Evolutionary conservation across 2,113 vertebrate genomes (phyloP), one percentile per base, ranked within the genome.

Genomic region (Brachyhypopomus occidentalis): DNA sequence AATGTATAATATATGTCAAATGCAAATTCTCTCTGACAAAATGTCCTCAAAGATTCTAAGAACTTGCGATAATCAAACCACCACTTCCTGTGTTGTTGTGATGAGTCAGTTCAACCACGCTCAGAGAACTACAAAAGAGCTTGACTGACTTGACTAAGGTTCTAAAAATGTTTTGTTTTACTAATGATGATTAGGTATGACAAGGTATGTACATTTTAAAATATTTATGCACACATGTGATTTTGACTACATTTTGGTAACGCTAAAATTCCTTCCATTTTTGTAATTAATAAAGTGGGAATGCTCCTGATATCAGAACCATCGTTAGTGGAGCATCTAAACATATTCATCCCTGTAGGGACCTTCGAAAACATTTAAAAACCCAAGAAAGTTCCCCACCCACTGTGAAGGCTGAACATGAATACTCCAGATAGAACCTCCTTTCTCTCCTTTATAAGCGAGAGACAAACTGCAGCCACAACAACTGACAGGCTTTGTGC

Each of bases 51-150:
- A 16, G 60, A 56, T 80, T 80, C 78, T 66, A 66, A 74, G 71
- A 66, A 80, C 64, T 36, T 67, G 30, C 17, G 64, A 67, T 67
- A 64, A 36, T 67, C 27, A 30, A 80, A 80, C 78, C 59, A 14
- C 78, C 27, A 73, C 30, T 36, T 74, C 72, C 45, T 72, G 60
- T 63, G 59, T n/a, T 71, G 71, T 74, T 64, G 59, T 62, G 60
- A 80, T 80, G 78, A 74, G 72, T 73, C 78, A 80, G 20, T 16
- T 55, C 17, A 52, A 52, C 14, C 20, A 2, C 11, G 9, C 22
- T 9, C 2, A 63, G 9, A 1, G n/a, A 59, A 36, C 20, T 23
- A 8, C 5, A 27, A 19, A 30, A 14, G 12, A 27, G 19, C 20
- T 60, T 36, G 0, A 8, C 64, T 20, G 30, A 3, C 27, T 67